Conservation (phyloP, 2,797 vertebrate genomes). For the Tadarida brasiliensis region DNA sequence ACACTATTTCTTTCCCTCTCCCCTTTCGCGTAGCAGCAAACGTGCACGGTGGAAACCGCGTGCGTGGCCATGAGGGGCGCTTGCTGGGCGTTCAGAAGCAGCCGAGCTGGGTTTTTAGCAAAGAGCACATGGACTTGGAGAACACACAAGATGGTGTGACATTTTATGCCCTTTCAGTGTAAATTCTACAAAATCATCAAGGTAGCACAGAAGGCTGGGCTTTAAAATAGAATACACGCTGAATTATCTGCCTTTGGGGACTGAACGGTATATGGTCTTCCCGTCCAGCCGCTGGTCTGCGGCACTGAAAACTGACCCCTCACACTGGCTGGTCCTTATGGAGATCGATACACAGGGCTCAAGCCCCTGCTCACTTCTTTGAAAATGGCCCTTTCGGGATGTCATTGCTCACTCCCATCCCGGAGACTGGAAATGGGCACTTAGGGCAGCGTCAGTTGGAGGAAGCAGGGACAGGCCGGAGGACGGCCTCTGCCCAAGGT, state of each 20-base stretch:
- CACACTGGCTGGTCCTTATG: not conserved
- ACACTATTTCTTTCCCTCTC: not conserved
- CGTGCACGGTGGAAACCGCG: not conserved
- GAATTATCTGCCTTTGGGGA: slow-evolving; percentile 8
- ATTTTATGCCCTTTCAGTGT: slow-evolving; percentile 80
- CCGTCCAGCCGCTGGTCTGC: not conserved
- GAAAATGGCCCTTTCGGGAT: not conserved
- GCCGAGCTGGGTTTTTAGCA: slow-evolving; percentile 62
- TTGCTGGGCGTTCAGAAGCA: slow-evolving; percentile 52
- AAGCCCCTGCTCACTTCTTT: not conserved
- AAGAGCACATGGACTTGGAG: slow-evolving; percentile 67
- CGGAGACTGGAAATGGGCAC: not conserved
- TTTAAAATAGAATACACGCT: slow-evolving; percentile 70
- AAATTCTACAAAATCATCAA: slow-evolving; percentile 75
- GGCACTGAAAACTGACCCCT: slow-evolving; percentile 43
- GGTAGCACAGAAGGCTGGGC: slow-evolving; percentile 38
- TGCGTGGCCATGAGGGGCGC: slow-evolving; percentile 18
- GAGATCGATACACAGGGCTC: not conserved
- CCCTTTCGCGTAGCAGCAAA: not conserved
- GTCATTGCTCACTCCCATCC: not conserved
- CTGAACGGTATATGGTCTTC: not conserved
- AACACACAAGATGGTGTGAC: slow-evolving; percentile 71
- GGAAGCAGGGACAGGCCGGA: rapidly evolving
- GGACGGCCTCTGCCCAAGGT: not conserved
- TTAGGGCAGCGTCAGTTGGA: not conserved